Evolutionary conservation across 2,113 vertebrate genomes (phyloP).

Genomic region (Percina caprodes): DNA sequence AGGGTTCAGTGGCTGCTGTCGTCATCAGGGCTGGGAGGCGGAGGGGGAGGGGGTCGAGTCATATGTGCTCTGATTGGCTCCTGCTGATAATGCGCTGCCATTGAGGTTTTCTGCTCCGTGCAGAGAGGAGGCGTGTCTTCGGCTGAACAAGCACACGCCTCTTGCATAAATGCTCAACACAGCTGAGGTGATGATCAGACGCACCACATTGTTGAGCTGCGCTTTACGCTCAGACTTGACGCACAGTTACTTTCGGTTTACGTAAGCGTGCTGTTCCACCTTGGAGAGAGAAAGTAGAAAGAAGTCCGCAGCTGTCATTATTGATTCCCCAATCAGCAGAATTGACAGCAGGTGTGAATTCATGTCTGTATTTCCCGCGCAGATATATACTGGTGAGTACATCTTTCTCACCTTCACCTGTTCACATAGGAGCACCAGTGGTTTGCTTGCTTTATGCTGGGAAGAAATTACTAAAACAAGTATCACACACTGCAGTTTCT

Average conservation of each 20-base stretch:
- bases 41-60: neutral
- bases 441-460: neutral
- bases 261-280: neutral
- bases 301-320: conserved; percentile 19
- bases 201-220: conserved; percentile 19
- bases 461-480: neutral
- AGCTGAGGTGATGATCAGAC: conserved; percentile 48
- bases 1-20: conserved; percentile 48
- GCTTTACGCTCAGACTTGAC: neutral
- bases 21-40: conserved; percentile 62
- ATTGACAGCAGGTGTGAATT: conserved; percentile 79
- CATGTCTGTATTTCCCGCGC: conserved; percentile 81
- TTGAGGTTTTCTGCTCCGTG: conserved; percentile 73
- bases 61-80: conserved; percentile 73
- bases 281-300: conserved; percentile 5
- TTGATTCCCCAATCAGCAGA: conserved; percentile 54
- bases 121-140: conserved; percentile 68
- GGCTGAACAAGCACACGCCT: conserved; percentile 69
- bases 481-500: neutral
- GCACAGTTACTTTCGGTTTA: conserved; percentile 33
- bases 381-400: conserved; percentile 80
- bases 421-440: neutral
- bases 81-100: conserved; percentile 64
- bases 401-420: conserved; percentile 1
- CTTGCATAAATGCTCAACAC: conserved; percentile 67